phyloP scores from a whole-genome alignment of 1,140 invertebrate species.

The Zophobas morio region DNA sequence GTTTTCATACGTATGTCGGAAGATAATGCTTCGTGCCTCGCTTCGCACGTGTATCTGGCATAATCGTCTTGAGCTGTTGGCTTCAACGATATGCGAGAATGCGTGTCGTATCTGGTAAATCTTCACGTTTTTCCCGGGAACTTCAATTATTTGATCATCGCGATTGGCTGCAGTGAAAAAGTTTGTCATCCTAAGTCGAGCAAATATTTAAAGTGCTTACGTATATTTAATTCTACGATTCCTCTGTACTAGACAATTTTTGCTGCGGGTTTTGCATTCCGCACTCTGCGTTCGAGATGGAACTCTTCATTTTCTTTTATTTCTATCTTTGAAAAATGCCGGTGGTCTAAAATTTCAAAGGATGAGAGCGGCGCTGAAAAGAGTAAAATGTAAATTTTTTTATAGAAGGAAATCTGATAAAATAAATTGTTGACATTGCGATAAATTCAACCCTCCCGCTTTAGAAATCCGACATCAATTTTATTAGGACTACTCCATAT shows the following conservation, averaged over 20 bases:
- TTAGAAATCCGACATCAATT: conserved; percentile 39
- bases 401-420: background rate
- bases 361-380: conserved; percentile 88
- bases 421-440: conserved; percentile 39
- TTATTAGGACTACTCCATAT: conserved; percentile 28
- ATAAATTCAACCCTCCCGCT: conserved; percentile 34
- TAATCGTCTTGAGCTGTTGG: conserved; percentile 91
- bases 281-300: conserved; percentile 85
- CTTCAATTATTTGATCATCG: conserved; percentile 72
- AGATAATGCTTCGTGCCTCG: conserved; percentile 87
- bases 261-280: conserved; percentile 89
- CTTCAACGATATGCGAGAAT: conserved; percentile 77
- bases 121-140: conserved; percentile 61
- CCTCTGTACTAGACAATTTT: conserved; percentile 91
- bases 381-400: conserved; percentile 23
- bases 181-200: background rate
- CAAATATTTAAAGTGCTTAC: conserved; percentile 66
- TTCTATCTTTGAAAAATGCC: conserved; percentile 84
- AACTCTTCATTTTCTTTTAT: conserved; percentile 88
- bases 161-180: conserved; percentile 70
- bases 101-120: conserved; percentile 70
- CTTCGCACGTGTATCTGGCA: conserved; percentile 92
- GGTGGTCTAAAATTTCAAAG: conserved; percentile 86
- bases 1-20: conserved; percentile 84
- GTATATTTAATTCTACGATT: conserved; percentile 85